Evolutionary conservation across 35 echinoderm and acorn worm species (phyloP), one percentile per base, ranked within the genome.

Genomic region (Ophioderma brevispina): DNA sequence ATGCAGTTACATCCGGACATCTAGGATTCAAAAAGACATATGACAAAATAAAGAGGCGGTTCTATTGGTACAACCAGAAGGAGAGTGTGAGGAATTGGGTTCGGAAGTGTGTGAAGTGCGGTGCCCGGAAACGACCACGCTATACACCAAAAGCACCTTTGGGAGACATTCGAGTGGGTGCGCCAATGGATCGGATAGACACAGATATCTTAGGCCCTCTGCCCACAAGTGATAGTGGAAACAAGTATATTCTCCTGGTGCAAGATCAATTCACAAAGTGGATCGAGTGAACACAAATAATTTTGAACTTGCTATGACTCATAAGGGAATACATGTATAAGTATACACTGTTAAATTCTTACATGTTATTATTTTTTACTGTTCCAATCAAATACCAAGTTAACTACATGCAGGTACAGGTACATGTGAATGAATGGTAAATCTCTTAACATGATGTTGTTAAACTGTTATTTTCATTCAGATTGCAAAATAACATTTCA

Each of bases 141-240:
- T 17, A 32, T 28, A 88, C 30, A 6, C 86, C 76, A 0, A 88
- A 77, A 80, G 86, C 86, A 23, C 87, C 87, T 55, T 78, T 89
- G 18, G 25, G 42, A 3, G 78, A 89, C 18, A 80, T 80, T 32
- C 13, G 11, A 56, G 55, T 76, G 13, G 84, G 83, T 19, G 89
- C 85, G 31, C 90, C 94, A 0, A 89, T 96, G 90, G 94, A 96
- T 31, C 42, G 90, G 36, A 55, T 89, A 19, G 90, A 86, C n/a
- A 85, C 84, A 31, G 90, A 96, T 84, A 92, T 89, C 17, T 40
- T 89, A 31, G 90, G 94, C 11, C 94, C 94, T 1, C 79, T 96
- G 0, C 94, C 90, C 13, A 55, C 42, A 0, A 88, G 32, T 56
- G 56, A 88, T 21, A 80, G 31, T 35, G 94, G 94, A 19, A 95